A percentile compares a stretch with the other conserved stretches of the same genome.
phyloP scores from a whole-genome alignment of 2,113 vertebrate species.

The Eurystomus gularis region DNA sequence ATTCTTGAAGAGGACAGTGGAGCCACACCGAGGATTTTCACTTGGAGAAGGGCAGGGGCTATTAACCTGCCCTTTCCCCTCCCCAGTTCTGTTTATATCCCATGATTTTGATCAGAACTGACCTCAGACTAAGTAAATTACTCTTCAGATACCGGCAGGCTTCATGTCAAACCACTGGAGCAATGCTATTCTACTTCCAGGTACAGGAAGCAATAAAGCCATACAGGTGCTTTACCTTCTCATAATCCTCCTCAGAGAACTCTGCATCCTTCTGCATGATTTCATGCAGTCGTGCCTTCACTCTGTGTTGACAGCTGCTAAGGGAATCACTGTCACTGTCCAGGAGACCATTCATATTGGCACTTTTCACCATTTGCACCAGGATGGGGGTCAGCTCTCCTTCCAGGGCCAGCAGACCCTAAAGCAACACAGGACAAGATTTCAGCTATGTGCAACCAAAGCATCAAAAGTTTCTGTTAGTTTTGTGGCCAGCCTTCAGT shows the following conservation, averaged over 20 bases:
- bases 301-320: conserved; percentile 93
- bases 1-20: not conserved
- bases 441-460: not conserved
- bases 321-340: conserved; percentile 95
- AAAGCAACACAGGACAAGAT: not conserved
- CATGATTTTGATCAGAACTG: not conserved
- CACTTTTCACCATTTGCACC: conserved; percentile 99
- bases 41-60: not conserved
- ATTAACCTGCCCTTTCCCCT: not conserved
- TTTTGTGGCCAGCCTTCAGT: not conserved
- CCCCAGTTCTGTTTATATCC: not conserved
- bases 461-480: not conserved
- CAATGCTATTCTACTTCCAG: not conserved
- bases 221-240: conserved; percentile 79
- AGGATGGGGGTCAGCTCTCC: conserved; percentile 97
- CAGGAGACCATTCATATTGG: conserved; percentile 98
- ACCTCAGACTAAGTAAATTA: not conserved
- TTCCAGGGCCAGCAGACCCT: conserved; percentile 95
- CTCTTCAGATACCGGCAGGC: not conserved
- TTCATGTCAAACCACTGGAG: not conserved
- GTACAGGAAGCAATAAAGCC: not conserved
- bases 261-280: conserved; percentile 92
- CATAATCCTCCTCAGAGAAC: conserved; percentile 88
- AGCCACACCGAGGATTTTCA: not conserved
- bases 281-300: conserved; percentile 92